Evolutionary conservation across 2,797 vertebrate genomes (phyloP).

Genomic region (Pseudocheirus occidentalis): DNA sequence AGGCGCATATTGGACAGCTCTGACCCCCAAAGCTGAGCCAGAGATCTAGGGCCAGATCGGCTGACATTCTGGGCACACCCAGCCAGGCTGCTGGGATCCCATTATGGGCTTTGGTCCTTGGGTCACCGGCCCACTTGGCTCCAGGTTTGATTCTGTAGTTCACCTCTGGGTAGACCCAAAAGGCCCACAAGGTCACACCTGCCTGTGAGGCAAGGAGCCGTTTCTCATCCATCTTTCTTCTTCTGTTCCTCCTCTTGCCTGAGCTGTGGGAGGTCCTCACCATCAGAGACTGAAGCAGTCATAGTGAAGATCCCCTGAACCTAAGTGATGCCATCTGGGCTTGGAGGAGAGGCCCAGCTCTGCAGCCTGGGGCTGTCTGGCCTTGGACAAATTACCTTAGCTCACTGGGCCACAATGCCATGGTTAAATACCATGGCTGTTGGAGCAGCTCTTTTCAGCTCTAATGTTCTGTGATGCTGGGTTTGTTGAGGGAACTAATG

Average conservation of each 20-base stretch:
- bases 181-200: background rate
- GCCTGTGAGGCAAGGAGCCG: background rate
- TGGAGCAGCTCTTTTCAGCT: background rate
- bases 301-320: too few species aligned
- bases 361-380: background rate
- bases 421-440: background rate
- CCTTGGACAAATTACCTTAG: background rate
- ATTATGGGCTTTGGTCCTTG: too few species aligned
- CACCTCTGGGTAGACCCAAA: too few species aligned
- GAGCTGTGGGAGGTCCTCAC: background rate
- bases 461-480: background rate
- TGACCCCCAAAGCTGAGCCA: background rate
- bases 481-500: background rate
- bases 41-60: background rate
- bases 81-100: background rate
- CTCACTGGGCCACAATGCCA: too few species aligned
- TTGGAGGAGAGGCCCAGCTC: background rate
- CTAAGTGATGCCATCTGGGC: background rate
- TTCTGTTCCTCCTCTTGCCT: background rate
- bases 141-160: background rate
- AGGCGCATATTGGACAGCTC: background rate
- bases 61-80: too few species aligned
- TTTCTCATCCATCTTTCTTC: background rate
- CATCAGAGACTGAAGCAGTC: background rate
- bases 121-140: too few species aligned